A percentile compares a stretch with the other conserved stretches of the same genome.
phyloP scores from a whole-genome alignment of 53 echinoderm and acorn worm species.

The Stichopus horrens region DNA sequence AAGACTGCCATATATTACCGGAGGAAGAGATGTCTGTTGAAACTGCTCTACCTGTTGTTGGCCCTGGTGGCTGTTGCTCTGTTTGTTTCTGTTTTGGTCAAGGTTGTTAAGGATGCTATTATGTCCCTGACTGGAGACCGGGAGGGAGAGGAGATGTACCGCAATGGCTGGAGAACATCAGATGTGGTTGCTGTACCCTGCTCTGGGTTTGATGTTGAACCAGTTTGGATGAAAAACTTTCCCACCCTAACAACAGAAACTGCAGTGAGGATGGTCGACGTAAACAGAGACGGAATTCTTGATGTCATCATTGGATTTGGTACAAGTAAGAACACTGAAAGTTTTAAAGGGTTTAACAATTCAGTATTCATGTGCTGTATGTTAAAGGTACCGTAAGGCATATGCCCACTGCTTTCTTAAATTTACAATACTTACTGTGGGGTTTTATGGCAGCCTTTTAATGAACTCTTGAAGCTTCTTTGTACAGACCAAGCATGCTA shows the following conservation, averaged over 20 bases:
- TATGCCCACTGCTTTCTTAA: no score
- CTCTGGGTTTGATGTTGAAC: slow-evolving; percentile 68
- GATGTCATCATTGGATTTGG: slow-evolving; percentile 87
- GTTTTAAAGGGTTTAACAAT: no score
- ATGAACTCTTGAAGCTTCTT: no score
- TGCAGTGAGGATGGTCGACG: slow-evolving; percentile 80
- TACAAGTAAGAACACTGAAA: slow-evolving; percentile 61
- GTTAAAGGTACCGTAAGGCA: no score
- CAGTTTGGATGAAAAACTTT: slow-evolving; percentile 85
- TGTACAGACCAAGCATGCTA: no score
- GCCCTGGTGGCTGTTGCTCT: slow-evolving; percentile 57
- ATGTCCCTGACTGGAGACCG: neutral
- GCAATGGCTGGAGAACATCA: neutral
- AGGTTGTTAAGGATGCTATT: slow-evolving; percentile 62
- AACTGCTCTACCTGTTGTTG: slow-evolving; percentile 65
- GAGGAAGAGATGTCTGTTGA: slow-evolving; percentile 64
- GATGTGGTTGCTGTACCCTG: slow-evolving; percentile 59
- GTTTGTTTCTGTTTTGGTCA: slow-evolving; percentile 66
- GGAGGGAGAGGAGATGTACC: neutral
- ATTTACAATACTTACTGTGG: no score
- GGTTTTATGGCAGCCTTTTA: no score
- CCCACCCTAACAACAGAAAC: slow-evolving; percentile 81
- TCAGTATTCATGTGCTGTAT: no score
- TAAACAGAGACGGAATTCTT: slow-evolving; percentile 72
- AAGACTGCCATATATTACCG: slow-evolving; percentile 57